Base-by-base conservation (phyloP, 2,113 vertebrate species). In the Chloroceryle aenea region DNA sequence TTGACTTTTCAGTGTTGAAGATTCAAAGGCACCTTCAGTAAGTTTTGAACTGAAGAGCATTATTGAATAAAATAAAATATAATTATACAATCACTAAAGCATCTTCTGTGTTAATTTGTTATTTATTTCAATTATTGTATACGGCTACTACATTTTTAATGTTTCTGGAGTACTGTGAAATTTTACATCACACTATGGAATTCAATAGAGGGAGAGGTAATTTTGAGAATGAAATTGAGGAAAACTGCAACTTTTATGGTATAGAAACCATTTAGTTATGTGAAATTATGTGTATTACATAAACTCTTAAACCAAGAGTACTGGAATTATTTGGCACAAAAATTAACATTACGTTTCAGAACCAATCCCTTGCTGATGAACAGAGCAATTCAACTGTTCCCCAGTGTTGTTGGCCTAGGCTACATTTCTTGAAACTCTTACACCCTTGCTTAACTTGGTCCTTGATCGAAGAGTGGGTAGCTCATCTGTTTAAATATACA, bases 91-190 rank as follows among this genome's bases (percentile, higher is more conserved):
- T 50, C 26, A 50, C 12, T 71, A 71, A 12, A 71, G 32, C n/a
- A 77, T 62, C 23, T 14, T 47, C 27, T 92, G 12, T 79, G 23
- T 53, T 59, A 61, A 73, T 80, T 64, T 69, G 0, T 66, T 89
- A 74, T 86, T 89, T 74, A 45, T 89, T 76, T 80, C n/a, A 53
- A 74, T 74, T 90, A 84, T 74, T 84, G 90, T 55, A 77, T 84
- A 77, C 30, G 22, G 5, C 58, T 88, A 34, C 67, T 80, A 29
- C 6, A 40, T 90, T 69, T 75, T 83, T 90, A 59, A 52, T 61
- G 32, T 69, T 89, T 73, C 64, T 63, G 15, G 38, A 50, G 10
- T 47, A 81, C 15, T 61, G 61, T 52, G 47, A 84, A 71, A 38
- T 81, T 78, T 89, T 94, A 22, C 30, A 53, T 56, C 16, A 32